Base-by-base conservation (phyloP, 2,888 invertebrate genomes). In the Agriopis leucophaearia region DNA sequence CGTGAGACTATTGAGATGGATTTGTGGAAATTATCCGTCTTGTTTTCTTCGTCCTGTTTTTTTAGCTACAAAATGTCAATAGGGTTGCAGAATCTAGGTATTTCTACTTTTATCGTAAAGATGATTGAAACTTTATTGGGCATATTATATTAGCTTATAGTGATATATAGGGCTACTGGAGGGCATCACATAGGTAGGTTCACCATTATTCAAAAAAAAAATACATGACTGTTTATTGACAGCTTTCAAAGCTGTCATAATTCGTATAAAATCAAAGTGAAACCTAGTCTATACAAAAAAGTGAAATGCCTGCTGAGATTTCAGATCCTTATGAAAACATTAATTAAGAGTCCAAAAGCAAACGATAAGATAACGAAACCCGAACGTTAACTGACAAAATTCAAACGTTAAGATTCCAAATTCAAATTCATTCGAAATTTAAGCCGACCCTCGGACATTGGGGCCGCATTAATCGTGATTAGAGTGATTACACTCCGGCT, bases 391-490 rank as follows among this genome's bases (percentile, higher is more conserved):
- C 27, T 27, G 5, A 27, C 27, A 27, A 27, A 27, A 35, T 70
- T 70, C 57, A 63, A 64, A 71, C 59, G 60, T 56, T 56, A 57
- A 65, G 38, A 60, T 48, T 54, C 59, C 42, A 62, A 62, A 60
- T 60, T 62, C 61, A 44, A 64, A 59, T 40, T 58, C 35, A 51
- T 54, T 35, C 60, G 45, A 48, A 61, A 66, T 67, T 38, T 64
- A 57, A 67, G 69, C 59, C 71, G 71, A 71, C 40, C 47, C 54
- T 64, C 52, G 73, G 73, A 79, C 79, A 67, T 67, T 50, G 74
- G 81, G 81, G 81, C 75, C 80, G 79, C 82, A 85, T 88, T 86
- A 86, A 88, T 91, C 85, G 88, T 88, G 85, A 89, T 89, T 88
- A 89, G 77, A 38, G 87, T 87, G 85, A 89, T 63, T 67, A 67